These are phyloP conservation scores for Perithous albicinctus DNA, from an alignment of 2,888 invertebrate genomes.

Conservation along the genomic window DNA sequence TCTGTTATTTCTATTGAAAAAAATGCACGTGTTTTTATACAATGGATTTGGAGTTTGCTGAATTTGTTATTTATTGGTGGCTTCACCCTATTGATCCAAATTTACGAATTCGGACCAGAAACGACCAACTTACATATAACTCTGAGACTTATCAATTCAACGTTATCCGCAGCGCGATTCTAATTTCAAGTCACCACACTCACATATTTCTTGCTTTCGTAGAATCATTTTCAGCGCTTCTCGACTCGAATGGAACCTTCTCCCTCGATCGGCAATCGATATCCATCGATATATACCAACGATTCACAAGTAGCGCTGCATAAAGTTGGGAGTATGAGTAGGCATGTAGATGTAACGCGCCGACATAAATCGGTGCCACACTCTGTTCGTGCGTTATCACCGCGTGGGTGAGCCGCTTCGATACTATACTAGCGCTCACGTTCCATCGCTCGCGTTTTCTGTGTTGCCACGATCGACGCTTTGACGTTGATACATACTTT, in stretches of 20 bases:
- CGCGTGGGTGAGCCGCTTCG: conserved; percentile 1
- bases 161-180: background rate
- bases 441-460: conserved; percentile 8
- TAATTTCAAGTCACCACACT: background rate
- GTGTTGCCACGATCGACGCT: conserved; percentile 26
- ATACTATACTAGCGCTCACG: conserved; percentile 22
- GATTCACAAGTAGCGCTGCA: conserved; percentile 2
- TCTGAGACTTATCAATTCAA: background rate
- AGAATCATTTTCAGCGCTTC: background rate
- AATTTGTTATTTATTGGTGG: background rate
- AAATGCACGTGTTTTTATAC: background rate
- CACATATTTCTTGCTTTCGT: background rate
- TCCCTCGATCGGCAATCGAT: conserved; percentile 19
- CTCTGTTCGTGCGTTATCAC: conserved; percentile 43
- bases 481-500: conserved; percentile 40
- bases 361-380: conserved; percentile 36
- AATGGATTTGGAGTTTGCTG: background rate
- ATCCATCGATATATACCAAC: background rate
- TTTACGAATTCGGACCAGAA: background rate
- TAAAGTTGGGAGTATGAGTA: background rate
- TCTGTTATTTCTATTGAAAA: background rate
- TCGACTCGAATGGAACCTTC: background rate
- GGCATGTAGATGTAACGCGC: background rate
- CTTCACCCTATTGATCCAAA: too few relatives aligned
- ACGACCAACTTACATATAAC: background rate